Conservation (phyloP, 2,113 vertebrate species). For the Gymnobelideus leadbeateri region DNA sequence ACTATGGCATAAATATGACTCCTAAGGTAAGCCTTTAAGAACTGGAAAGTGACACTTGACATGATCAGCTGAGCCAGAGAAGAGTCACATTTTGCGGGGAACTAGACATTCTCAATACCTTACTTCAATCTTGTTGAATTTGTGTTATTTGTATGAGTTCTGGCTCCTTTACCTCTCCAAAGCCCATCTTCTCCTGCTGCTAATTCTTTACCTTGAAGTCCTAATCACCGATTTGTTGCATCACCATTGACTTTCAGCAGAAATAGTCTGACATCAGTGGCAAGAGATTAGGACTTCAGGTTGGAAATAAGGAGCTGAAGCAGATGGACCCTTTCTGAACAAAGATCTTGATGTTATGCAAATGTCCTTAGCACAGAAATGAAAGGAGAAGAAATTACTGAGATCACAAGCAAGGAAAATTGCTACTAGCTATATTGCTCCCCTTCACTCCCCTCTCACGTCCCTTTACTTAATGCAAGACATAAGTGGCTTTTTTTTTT, state of each 20-base stretch:
- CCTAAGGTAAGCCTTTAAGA: not conserved
- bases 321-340: constrained; percentile 75
- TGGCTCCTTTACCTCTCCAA: constrained; percentile 72
- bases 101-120: constrained; percentile 30
- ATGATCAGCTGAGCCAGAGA: not conserved
- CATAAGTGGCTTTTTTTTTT: not conserved
- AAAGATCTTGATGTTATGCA: constrained; percentile 56
- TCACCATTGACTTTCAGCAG: constrained; percentile 41
- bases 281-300: constrained; percentile 67
- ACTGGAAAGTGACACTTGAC: not conserved
- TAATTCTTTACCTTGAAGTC: constrained; percentile 77
- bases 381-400: constrained; percentile 10
- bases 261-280: constrained; percentile 64
- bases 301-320: constrained; percentile 63
- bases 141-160: constrained; percentile 78
- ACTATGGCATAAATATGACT: not conserved
- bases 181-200: constrained; percentile 79
- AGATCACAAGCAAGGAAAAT: constrained; percentile 28
- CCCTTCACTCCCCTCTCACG: not conserved
- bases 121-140: constrained; percentile 48
- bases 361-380: constrained; percentile 37
- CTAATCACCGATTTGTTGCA: constrained; percentile 71
- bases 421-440: not conserved
- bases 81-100: not conserved
- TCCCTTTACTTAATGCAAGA: not conserved